Evolutionary conservation across 2,888 invertebrate species (phyloP).

Genomic region (Hyposoter didymator): DNA sequence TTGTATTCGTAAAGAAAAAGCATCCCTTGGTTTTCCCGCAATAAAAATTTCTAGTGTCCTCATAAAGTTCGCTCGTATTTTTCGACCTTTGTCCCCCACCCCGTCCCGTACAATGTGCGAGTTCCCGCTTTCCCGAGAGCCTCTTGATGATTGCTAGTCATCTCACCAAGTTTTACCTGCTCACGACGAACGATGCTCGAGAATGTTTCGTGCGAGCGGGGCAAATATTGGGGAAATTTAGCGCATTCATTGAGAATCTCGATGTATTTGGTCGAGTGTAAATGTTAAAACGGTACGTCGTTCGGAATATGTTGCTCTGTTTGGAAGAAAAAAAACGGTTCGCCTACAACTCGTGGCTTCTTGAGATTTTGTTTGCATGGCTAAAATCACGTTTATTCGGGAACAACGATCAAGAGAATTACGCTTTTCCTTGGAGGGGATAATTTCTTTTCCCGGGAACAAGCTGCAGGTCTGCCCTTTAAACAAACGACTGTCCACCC

Average conservation of each 20-base stretch:
- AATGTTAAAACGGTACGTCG: background rate
- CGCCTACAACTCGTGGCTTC: background rate
- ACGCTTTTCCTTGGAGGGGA: background rate
- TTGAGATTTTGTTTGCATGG: background rate
- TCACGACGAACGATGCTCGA: background rate
- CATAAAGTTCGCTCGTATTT: background rate
- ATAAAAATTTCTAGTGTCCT: background rate
- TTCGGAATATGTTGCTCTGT: background rate
- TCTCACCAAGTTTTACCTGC: background rate
- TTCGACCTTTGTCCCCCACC: background rate
- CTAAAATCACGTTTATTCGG: background rate
- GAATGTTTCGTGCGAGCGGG: background rate
- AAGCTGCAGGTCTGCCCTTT: conserved; percentile 35
- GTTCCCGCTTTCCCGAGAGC: conserved; percentile 2
- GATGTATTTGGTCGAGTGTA: too few species aligned
- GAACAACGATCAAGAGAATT: background rate
- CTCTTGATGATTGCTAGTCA: background rate
- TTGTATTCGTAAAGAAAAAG: background rate
- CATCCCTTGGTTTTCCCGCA: background rate
- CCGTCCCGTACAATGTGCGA: background rate
- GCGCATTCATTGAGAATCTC: background rate
- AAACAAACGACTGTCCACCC: conserved; percentile 59
- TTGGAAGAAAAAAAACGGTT: background rate
- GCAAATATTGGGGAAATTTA: background rate
- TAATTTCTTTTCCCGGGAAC: background rate